Conservation (phyloP, 2,113 vertebrate genomes). For the Archilochus colubris region DNA sequence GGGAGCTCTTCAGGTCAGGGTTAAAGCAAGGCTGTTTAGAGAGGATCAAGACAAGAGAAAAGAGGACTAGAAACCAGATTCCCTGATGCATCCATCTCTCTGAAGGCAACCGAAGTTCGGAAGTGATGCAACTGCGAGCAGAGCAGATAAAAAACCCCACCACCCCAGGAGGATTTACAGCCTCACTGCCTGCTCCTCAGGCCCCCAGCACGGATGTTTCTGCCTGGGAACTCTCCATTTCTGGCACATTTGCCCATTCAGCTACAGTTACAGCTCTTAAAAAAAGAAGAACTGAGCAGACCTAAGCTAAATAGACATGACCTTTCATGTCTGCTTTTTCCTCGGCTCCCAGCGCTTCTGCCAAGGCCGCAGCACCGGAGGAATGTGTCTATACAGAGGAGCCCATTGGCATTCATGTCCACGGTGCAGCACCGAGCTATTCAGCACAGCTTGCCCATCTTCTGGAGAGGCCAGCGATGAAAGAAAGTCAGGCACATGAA, state of each 20-base stretch:
- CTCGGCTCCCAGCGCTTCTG: neutral
- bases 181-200: neutral
- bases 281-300: neutral
- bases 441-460: neutral
- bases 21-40: neutral
- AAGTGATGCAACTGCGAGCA: neutral
- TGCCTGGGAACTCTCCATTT: neutral
- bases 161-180: neutral
- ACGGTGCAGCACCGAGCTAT: neutral
- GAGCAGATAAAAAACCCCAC: neutral
- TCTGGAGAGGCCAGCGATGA: constrained; percentile 2
- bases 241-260: neutral
- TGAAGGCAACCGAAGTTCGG: neutral
- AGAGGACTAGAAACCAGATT: neutral
- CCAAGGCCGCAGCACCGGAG: constrained; percentile 39
- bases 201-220: neutral
- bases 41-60: too few species aligned
- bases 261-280: constrained; percentile 9
- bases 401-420: constrained; percentile 36
- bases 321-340: neutral
- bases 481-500: constrained; percentile 18
- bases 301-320: neutral
- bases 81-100: neutral
- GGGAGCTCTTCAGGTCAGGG: rapidly evolving
- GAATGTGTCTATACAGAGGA: constrained; percentile 25